These are phyloP conservation scores for Brachypodius melanocephalos DNA, from an alignment of 2,113 vertebrate genomes.

Conservation along the genomic window DNA sequence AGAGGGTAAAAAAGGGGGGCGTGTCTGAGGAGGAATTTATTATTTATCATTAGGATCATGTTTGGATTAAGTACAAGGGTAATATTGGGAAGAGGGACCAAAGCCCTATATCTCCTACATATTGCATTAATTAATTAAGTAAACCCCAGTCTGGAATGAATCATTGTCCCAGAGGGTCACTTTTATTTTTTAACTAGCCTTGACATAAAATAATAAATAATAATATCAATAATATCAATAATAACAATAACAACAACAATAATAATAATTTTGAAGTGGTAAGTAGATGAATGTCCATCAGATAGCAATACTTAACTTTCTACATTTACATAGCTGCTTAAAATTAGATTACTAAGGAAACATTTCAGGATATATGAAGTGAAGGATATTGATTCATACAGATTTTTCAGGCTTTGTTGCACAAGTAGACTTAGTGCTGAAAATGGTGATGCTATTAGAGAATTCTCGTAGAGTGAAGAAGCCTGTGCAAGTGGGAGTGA, in stretches of 20 bases:
- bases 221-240: not conserved
- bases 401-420: not conserved
- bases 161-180: not conserved
- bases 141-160: not conserved
- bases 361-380: not conserved
- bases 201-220: not conserved
- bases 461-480: not conserved
- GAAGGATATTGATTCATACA: not conserved
- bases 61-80: not conserved
- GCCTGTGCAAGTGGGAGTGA: not conserved
- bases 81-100: not conserved
- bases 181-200: not conserved
- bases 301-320: not conserved
- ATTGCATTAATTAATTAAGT: not conserved
- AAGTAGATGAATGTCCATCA: not conserved
- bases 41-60: not conserved
- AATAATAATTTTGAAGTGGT: not conserved
- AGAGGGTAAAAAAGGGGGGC: not conserved
- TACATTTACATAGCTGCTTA: not conserved
- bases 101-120: not conserved
- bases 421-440: not conserved
- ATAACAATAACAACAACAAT: too few relatives aligned
- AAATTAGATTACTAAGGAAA: not conserved
- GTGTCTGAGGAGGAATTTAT: not conserved
- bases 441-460: not conserved